Percentiles rank a stretch among this genome's conserved stretches.
Conservation (phyloP, 2,888 invertebrate genomes). For the Lasioglossum marginatum region DNA sequence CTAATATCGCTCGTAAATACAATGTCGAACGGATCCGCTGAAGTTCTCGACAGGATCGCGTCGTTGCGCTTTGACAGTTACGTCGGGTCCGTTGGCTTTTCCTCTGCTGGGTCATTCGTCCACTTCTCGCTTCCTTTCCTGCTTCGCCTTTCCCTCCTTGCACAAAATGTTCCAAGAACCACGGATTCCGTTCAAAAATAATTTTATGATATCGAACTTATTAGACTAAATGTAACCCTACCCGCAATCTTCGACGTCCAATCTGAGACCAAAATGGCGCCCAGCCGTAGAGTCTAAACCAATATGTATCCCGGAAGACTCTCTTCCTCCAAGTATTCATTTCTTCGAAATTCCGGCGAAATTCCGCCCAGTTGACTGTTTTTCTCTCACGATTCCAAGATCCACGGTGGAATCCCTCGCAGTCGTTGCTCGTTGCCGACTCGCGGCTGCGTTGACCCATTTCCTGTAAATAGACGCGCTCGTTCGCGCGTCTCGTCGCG, state of each 20-base stretch:
- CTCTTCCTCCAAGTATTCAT: not conserved
- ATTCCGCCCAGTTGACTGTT: not conserved
- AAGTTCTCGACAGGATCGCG: slow-evolving; percentile 25
- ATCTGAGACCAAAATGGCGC: not conserved
- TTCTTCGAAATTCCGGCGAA: not conserved
- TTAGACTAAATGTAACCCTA: not conserved
- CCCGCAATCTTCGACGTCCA: not conserved
- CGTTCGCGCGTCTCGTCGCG: slow-evolving; percentile 26
- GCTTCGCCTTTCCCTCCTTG: not conserved
- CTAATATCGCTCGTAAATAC: slow-evolving; percentile 56
- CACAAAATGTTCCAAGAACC: too few species aligned
- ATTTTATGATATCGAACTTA: not conserved
- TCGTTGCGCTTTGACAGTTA: slow-evolving; percentile 35
- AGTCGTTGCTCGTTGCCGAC: not conserved
- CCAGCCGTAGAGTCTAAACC: not conserved
- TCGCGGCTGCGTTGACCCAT: slow-evolving; percentile 47
- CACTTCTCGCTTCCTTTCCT: not conserved
- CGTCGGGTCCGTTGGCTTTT: slow-evolving; percentile 35
- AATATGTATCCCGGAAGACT: not conserved
- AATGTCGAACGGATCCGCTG: slow-evolving; percentile 37
- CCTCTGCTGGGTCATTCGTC: not conserved
- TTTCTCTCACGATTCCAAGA: not conserved
- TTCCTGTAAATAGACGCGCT: slow-evolving; percentile 59
- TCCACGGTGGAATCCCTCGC: not conserved
- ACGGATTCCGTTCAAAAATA: too few species aligned